phyloP scores from a whole-genome alignment of 92 coral and sea anemone species.

The Siderastrea siderea region DNA sequence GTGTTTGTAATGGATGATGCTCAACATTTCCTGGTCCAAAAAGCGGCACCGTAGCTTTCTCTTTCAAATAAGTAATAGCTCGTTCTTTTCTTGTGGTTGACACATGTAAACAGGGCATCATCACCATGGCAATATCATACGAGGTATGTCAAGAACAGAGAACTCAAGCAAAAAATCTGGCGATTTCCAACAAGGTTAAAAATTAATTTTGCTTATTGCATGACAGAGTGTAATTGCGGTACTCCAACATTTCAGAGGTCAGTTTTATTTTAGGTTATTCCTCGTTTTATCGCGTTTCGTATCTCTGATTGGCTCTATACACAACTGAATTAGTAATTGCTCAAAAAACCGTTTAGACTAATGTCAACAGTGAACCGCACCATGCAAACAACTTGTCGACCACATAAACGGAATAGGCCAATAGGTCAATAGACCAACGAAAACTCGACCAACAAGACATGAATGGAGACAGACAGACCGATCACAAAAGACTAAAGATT shows the following conservation, averaged over 20 bases:
- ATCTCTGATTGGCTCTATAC: not conserved
- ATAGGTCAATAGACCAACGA: too few relatives aligned
- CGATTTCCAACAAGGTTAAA: conserved; percentile 82
- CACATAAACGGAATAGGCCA: too few relatives aligned
- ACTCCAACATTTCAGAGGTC: conserved; percentile 28
- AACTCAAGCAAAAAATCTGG: conserved; percentile 88
- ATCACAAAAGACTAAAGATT: too few relatives aligned
- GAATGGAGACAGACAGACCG: too few relatives aligned
- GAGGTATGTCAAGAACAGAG: conserved; percentile 85
- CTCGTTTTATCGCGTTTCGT: not conserved
- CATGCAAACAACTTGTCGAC: not conserved
- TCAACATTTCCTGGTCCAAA: conserved; percentile 4
- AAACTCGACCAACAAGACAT: too few relatives aligned
- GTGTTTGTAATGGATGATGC: conserved; percentile 15
- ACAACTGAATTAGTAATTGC: not conserved
- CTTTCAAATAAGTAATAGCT: conserved; percentile 32
- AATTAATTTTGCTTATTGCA: conserved; percentile 50
- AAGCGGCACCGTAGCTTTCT: not conserved
- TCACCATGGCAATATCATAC: conserved; percentile 58
- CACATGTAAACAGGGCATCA: conserved; percentile 62
- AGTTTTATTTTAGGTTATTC: conserved; percentile 10
- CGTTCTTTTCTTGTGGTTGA: conserved; percentile 56
- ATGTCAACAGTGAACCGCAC: not conserved
- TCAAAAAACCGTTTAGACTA: too few relatives aligned
- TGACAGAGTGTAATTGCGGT: conserved; percentile 24